These are phyloP conservation scores for Pontoporia blainvillei DNA, from an alignment of 2,113 vertebrate genomes.

Conservation along the genomic window DNA sequence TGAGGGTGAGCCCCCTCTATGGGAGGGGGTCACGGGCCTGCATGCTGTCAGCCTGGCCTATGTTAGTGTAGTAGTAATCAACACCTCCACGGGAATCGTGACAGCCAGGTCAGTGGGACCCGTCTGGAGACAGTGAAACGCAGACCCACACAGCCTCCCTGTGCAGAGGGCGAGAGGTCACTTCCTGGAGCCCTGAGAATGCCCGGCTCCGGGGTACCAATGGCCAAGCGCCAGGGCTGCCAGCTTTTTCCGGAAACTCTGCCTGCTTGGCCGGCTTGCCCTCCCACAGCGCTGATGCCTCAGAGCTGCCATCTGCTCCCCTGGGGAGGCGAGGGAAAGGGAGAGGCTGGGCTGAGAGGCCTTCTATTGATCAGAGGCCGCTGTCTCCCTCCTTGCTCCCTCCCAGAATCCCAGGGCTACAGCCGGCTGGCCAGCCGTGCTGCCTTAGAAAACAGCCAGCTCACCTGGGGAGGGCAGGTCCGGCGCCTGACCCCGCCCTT, in stretches of 20 bases:
- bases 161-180: not conserved
- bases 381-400: not conserved
- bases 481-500: not conserved
- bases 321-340: not conserved
- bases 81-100: not conserved
- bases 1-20: not conserved
- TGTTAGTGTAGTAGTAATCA: not conserved
- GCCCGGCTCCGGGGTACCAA: not conserved
- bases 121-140: not conserved
- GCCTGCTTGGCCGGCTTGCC: conserved; percentile 22
- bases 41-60: not conserved
- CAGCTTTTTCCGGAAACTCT: conserved; percentile 42
- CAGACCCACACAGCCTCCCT: not conserved
- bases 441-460: not conserved
- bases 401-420: not conserved
- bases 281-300: conserved; percentile 45
- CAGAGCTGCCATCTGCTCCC: conserved; percentile 61
- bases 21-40: not conserved
- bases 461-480: not conserved
- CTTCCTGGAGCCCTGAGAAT: conserved; percentile 44
- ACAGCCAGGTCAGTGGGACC: not conserved
- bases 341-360: not conserved
- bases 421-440: not conserved
- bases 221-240: conserved; percentile 32
- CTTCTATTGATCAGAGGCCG: not conserved